A percentile compares a stretch with the other conserved stretches of the same genome.
Conservation (phyloP, 2,888 invertebrate genomes). For the Pollenia angustigena region DNA sequence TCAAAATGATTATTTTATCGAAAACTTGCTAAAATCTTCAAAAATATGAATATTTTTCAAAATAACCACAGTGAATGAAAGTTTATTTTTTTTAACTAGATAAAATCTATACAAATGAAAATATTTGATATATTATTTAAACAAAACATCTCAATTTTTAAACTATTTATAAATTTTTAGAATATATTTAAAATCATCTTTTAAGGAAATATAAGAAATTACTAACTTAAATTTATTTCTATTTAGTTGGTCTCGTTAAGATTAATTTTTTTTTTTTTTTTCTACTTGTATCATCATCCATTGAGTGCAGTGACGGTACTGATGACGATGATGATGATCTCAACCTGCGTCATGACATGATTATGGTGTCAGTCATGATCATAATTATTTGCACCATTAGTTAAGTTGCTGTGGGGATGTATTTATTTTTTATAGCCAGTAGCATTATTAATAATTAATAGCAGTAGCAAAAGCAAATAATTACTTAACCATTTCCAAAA, state of each 20-base stretch:
- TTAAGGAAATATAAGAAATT: too few relatives aligned
- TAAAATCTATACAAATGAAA: too few relatives aligned
- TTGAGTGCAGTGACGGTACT: neutral
- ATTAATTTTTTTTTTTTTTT: neutral
- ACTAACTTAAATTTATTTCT: too few relatives aligned
- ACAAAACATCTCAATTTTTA: too few relatives aligned
- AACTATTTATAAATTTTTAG: too few relatives aligned
- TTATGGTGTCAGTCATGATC: slow-evolving; percentile 50
- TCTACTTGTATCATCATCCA: slow-evolving; percentile 2
- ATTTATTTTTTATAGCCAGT: slow-evolving; percentile 31
- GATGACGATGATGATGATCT: slow-evolving; percentile 35
- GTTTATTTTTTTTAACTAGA: too few relatives aligned
- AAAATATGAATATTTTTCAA: too few relatives aligned
- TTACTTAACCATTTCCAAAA: slow-evolving; percentile 50
- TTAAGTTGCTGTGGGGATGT: slow-evolving; percentile 33
- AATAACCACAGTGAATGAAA: too few relatives aligned
- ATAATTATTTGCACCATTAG: slow-evolving; percentile 53
- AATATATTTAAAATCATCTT: too few relatives aligned
- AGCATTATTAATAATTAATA: slow-evolving; percentile 44
- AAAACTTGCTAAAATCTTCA: too few relatives aligned
- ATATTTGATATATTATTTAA: too few relatives aligned
- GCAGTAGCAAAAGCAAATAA: slow-evolving; percentile 29
- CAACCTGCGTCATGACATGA: slow-evolving; percentile 34
- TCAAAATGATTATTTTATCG: too few relatives aligned
- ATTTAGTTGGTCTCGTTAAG: slow-evolving; percentile 42